Evolutionary conservation across 1,140 invertebrate species (phyloP).

Genomic region (Tetraneura akinire): DNA sequence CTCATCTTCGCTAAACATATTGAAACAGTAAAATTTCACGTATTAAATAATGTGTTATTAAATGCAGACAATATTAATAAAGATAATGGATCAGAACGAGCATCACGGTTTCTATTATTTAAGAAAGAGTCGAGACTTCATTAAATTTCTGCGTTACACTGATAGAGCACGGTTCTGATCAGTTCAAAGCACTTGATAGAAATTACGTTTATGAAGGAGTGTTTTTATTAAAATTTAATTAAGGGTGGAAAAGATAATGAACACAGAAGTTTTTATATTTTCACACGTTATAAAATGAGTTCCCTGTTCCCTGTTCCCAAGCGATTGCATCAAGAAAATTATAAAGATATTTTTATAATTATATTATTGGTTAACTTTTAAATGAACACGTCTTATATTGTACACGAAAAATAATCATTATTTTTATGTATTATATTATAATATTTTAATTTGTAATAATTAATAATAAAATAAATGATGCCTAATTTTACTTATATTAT

Average conservation of each 20-base stretch:
- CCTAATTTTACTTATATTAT: no score
- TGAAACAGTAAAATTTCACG: no score
- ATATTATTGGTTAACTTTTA: constrained; percentile 8
- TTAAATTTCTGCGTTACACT: constrained; percentile 20
- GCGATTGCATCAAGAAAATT: constrained; percentile 13
- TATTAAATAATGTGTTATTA: constrained; percentile 1
- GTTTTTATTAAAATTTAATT: constrained; percentile 33
- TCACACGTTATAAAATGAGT: not conserved
- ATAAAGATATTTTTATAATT: not conserved
- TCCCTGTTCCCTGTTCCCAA: not conserved
- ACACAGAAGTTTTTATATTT: constrained; percentile 1
- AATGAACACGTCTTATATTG: constrained; percentile 11
- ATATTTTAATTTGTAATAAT: no score
- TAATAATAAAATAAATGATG: no score
- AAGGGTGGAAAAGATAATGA: constrained; percentile 6
- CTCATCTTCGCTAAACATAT: no score
- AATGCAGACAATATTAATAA: not conserved
- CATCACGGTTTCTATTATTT: constrained; percentile 36
- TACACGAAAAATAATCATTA: no score
- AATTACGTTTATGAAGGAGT: constrained; percentile 36
- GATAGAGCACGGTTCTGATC: constrained; percentile 42
- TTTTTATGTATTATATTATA: no score
- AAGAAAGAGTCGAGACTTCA: not conserved
- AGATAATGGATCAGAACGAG: constrained; percentile 43
- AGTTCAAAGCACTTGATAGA: constrained; percentile 19